Conservation (phyloP, 1,140 invertebrate genomes). For the Bombus turneri region DNA sequence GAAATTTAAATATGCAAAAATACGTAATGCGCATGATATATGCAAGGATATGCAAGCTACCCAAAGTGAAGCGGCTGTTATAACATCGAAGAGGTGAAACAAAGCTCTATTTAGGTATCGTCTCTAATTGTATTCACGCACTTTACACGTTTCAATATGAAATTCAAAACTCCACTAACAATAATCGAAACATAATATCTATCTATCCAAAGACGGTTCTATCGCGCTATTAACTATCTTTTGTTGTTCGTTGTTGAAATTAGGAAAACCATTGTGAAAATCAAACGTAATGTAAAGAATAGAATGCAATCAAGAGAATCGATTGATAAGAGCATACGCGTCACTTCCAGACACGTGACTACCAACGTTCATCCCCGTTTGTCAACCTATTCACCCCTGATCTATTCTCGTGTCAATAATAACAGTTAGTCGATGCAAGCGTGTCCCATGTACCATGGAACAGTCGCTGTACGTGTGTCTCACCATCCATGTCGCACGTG, state of each 20-base stretch:
- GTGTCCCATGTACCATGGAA: background rate
- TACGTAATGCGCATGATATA: no score
- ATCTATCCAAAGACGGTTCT: background rate
- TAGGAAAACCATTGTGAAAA: background rate
- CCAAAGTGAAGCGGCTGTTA: no score
- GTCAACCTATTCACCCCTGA: constrained; percentile 25
- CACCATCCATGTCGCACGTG: background rate
- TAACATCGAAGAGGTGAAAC: no score
- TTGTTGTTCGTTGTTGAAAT: background rate
- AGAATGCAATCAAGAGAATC: constrained; percentile 6
- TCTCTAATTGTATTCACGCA: no score
- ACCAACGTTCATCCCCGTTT: constrained; percentile 6
- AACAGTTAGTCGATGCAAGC: constrained; percentile 15
- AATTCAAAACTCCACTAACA: background rate
- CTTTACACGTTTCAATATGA: background rate
- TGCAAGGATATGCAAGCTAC: no score
- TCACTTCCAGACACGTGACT: constrained; percentile 19
- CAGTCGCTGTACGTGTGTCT: background rate
- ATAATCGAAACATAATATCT: background rate
- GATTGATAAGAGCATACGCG: background rate
- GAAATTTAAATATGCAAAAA: no score
- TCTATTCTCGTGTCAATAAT: constrained; percentile 48
- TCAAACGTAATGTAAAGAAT: background rate
- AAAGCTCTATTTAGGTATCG: no score
- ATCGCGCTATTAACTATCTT: background rate